Percentiles rank a stretch among this genome's conserved stretches.
Conservation (phyloP, 2,113 vertebrate species). For the Bubo blakistoni region DNA sequence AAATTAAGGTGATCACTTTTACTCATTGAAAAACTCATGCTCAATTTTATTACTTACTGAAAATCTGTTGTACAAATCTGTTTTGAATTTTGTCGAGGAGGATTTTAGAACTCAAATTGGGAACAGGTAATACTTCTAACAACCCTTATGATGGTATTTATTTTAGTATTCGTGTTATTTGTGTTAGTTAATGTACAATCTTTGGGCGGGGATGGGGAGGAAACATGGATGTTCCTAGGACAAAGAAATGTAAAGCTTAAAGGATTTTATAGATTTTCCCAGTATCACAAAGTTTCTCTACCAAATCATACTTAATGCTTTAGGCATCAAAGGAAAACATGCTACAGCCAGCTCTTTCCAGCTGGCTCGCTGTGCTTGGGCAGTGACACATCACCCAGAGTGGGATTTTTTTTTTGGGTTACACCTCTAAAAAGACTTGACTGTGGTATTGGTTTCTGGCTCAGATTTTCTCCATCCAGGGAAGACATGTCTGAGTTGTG, state of each 20-base stretch:
- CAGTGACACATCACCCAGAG: background rate
- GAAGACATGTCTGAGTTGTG: background rate
- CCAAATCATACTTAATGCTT: background rate
- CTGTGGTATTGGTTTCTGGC: background rate
- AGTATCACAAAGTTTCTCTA: background rate
- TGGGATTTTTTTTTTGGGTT: background rate
- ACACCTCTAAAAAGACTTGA: background rate
- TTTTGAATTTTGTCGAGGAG: background rate
- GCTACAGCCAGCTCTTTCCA: background rate
- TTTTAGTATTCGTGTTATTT: background rate
- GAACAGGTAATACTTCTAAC: background rate
- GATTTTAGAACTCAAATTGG: background rate
- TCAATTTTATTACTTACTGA: background rate
- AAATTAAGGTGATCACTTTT: background rate
- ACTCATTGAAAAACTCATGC: background rate
- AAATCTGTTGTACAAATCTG: background rate
- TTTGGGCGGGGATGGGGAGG: background rate
- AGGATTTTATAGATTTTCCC: background rate
- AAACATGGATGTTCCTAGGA: accelerated
- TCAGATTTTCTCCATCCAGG: background rate
- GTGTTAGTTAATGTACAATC: background rate
- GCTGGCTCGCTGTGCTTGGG: background rate
- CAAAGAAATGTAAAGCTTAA: background rate
- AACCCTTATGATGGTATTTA: background rate
- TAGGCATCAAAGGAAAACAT: background rate